Evolutionary conservation across 2,113 vertebrate genomes (phyloP), one percentile per base, ranked within the genome.

Genomic region (Hydropotes inermis): DNA sequence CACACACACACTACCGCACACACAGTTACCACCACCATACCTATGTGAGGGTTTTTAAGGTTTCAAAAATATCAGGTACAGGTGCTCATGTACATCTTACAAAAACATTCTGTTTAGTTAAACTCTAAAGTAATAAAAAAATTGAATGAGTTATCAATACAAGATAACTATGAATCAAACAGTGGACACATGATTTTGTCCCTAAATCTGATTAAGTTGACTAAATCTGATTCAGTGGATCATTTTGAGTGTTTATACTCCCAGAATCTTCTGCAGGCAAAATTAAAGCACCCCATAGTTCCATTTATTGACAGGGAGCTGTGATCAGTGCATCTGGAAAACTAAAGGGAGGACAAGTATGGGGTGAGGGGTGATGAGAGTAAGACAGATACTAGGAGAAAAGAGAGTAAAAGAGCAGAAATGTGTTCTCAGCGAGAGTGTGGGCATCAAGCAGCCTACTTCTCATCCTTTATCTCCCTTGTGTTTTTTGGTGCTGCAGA

Each of bases 1-100:
- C 30, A 6, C 57, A 7, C 3, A 79, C 0, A 0, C 14, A 17
- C 27, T 39, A 9, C n/a, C 76, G 7, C 6, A 25, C 64, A 94
- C 61, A 30, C 36, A 58, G 70, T 74, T 7, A 19, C n/a, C 25
- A 45, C 0, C 30, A 83, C 5, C n/a, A 50, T 43, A 43, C 27
- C 78, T 19, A 21, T 17, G 52, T 17, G 9, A 39, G 6, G 0
- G 14, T 61, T 79, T 33, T 76, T 39, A 84, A 13, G 0, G 9
- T 87, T 83, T 27, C 67, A 14, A 64, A 93, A 81, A 89, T 67
- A 92, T 7, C 23, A 50, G 47, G 47, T 50, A 78, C 10, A 79
- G 27, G 33, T 76, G 1, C 52, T 30, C 9, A 60, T 67, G 23
- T 55, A 27, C 45, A 64, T 45, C 16, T 76, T 6, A 55, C 3